phyloP scores from a whole-genome alignment of 2,797 vertebrate genomes.

The Urocyon cinereoargenteus region DNA sequence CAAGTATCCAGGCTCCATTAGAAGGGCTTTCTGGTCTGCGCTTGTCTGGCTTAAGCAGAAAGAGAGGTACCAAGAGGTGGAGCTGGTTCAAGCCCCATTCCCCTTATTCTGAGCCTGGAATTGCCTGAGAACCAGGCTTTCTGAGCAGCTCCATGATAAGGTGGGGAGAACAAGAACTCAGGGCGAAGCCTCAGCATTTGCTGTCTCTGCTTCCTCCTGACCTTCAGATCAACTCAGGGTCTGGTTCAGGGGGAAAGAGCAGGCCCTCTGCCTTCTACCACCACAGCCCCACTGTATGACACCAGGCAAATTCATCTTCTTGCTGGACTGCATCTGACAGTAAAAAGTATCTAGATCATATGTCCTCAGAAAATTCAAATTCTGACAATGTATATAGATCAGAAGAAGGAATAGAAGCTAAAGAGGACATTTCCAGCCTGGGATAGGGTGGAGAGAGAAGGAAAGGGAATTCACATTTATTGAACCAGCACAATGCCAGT shows the following conservation, averaged over 20 bases:
- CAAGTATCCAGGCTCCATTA: not conserved
- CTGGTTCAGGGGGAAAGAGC: not conserved
- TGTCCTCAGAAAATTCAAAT: not conserved
- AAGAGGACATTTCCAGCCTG: not conserved
- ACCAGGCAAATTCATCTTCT: not conserved
- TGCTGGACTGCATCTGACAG: not conserved
- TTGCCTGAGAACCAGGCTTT: constrained; percentile 16
- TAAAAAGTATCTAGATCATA: not conserved
- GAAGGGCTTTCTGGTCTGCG: not conserved
- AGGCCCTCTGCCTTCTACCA: not conserved
- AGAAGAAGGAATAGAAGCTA: not conserved
- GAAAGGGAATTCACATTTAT: not conserved
- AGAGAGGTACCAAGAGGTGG: not conserved
- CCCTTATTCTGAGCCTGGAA: not conserved
- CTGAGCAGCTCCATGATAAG: not conserved
- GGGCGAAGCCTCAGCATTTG: not conserved
- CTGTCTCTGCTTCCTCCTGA: not conserved
- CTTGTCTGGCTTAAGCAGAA: not conserved
- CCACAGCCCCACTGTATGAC: not conserved
- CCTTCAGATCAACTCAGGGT: not conserved
- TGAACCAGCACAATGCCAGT: not conserved
- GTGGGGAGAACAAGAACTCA: not conserved
- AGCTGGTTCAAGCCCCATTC: not conserved
- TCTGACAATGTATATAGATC: not conserved
- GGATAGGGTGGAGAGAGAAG: not conserved